Conservation (phyloP, 2,888 invertebrate genomes). For the Tetranychus piercei region DNA sequence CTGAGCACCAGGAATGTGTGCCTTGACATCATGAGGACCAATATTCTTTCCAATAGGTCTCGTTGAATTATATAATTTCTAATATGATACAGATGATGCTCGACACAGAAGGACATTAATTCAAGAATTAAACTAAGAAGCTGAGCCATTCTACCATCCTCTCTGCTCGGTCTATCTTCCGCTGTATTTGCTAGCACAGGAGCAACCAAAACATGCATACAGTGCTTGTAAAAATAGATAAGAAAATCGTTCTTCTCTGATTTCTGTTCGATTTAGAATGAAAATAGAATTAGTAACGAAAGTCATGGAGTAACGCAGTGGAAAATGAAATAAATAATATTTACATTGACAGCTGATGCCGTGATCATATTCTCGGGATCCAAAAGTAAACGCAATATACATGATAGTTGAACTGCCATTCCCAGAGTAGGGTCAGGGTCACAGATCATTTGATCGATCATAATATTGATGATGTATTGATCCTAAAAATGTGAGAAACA, state of each 20-base stretch:
- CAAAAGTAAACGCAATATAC: conserved; percentile 70
- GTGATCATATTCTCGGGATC: conserved; percentile 97
- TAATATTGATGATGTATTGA: conserved; percentile 67
- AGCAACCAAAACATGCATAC: conserved; percentile 86
- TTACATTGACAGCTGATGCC: conserved; percentile 55
- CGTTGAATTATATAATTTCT: conserved; percentile 93
- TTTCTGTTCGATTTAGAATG: conserved; percentile 39
- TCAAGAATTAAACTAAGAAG: conserved; percentile 82
- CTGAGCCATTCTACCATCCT: conserved; percentile 73
- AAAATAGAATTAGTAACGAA: neutral
- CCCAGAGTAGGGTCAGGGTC: conserved; percentile 93
- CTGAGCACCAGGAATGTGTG: conserved; percentile 90
- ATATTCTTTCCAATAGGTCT: conserved; percentile 79
- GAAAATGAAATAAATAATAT: conserved; percentile 9
- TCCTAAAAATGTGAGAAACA: conserved; percentile 44
- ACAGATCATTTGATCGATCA: conserved; percentile 93
- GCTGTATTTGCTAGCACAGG: conserved; percentile 83
- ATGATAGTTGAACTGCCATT: conserved; percentile 89
- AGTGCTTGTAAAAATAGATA: conserved; percentile 94
- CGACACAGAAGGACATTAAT: conserved; percentile 89
- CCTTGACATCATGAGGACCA: conserved; percentile 86
- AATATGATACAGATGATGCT: conserved; percentile 96
- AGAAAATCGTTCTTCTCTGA: conserved; percentile 96
- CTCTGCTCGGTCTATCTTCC: conserved; percentile 63
- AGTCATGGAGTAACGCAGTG: neutral